phyloP scores from a whole-genome alignment of 2,888 invertebrate genomes.

The Leistus spinibarbis region DNA sequence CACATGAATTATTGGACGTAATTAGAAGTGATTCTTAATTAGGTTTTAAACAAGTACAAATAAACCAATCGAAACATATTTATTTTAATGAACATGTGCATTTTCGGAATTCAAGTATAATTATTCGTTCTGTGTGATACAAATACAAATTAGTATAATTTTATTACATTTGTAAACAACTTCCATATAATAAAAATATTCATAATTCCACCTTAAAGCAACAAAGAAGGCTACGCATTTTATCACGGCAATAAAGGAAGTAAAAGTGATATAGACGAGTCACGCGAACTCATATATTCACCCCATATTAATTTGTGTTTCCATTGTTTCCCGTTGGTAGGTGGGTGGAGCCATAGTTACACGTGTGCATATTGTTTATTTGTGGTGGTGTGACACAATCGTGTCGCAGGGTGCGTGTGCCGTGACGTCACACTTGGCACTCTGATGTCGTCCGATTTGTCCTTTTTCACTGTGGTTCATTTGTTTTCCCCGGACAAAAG shows the following conservation, averaged over 20 bases:
- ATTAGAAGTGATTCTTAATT: not conserved
- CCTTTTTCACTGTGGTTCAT: conserved; percentile 31
- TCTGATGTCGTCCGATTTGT: conserved; percentile 18
- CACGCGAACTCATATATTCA: conserved; percentile 28
- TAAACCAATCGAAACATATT: not conserved
- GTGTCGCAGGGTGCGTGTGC: conserved; percentile 8
- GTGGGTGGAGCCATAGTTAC: not conserved
- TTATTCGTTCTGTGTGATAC: no score
- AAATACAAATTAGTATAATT: no score
- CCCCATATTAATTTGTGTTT: conserved; percentile 17
- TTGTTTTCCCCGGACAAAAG: conserved; percentile 32
- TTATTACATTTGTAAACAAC: no score
- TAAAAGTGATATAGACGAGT: no score
- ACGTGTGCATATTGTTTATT: not conserved
- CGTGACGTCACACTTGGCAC: conserved; percentile 28
- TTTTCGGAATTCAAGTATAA: no score
- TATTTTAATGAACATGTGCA: not conserved
- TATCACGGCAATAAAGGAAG: no score
- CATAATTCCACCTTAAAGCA: no score
- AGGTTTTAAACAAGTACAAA: not conserved
- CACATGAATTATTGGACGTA: not conserved
- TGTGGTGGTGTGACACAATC: conserved; percentile 9
- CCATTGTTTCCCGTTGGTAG: conserved; percentile 33
- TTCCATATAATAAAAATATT: no score
- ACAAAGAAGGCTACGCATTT: no score